These are phyloP conservation scores for Diachrysia chrysitis DNA, from an alignment of 2,888 invertebrate genomes.

Conservation along the genomic window DNA sequence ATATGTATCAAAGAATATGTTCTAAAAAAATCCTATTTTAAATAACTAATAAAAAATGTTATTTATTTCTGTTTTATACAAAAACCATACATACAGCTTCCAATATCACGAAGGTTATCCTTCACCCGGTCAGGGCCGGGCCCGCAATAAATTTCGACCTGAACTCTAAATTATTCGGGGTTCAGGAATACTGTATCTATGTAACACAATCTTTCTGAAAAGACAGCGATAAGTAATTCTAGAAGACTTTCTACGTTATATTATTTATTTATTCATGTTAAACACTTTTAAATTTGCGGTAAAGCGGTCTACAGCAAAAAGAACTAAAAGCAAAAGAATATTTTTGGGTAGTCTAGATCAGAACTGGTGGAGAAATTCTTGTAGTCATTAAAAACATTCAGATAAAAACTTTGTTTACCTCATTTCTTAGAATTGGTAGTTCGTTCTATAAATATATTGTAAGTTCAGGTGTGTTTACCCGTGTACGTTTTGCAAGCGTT, in stretches of 20 bases:
- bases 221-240: neutral
- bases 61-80: slow-evolving; percentile 1
- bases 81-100: slow-evolving; percentile 31
- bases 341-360: neutral
- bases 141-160: slow-evolving; percentile 37
- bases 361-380: slow-evolving; percentile 1
- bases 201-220: slow-evolving; percentile 13
- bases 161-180: slow-evolving; percentile 26
- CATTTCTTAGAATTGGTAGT: slow-evolving; percentile 14
- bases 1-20: too few species aligned
- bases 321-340: neutral
- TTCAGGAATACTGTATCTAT: slow-evolving; percentile 14
- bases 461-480: slow-evolving; percentile 48
- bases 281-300: neutral
- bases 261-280: neutral
- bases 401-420: neutral
- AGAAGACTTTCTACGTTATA: slow-evolving; percentile 1
- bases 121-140: slow-evolving; percentile 23
- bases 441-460: slow-evolving; percentile 48
- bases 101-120: slow-evolving; percentile 14
- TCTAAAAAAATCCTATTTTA: too few species aligned
- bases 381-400: neutral
- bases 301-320: neutral
- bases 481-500: slow-evolving; percentile 63
- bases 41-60: too few species aligned